Conservation (phyloP, 2,797 vertebrate species). For the Crocodylus rhombifer region DNA sequence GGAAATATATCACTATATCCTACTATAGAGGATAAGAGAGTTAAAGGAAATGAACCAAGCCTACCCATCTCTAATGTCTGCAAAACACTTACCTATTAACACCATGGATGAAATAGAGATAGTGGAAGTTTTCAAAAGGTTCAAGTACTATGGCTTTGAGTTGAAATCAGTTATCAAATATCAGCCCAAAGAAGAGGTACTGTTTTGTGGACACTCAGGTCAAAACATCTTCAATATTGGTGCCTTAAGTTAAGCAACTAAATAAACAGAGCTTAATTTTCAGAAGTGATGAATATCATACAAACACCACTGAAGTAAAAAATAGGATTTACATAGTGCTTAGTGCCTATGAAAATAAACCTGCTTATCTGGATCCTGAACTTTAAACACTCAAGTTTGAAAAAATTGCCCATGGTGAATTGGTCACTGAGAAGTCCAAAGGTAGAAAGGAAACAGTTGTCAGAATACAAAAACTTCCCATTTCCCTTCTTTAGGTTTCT, state of each 20-base stretch:
- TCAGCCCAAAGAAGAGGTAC: not conserved
- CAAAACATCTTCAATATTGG: constrained; percentile 5
- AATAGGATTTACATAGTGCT: not conserved
- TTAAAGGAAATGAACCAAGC: not conserved
- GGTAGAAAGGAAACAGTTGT: not conserved
- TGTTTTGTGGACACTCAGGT: not conserved
- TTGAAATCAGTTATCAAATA: not conserved
- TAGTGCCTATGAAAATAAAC: not conserved
- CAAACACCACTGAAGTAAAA: not conserved
- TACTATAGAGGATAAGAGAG: not conserved
- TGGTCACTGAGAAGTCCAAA: not conserved
- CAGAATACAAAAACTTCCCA: not conserved
- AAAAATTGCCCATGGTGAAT: not conserved
- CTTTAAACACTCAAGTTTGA: not conserved
- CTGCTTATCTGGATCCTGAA: not conserved
- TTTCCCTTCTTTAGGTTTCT: not conserved
- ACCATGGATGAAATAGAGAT: not conserved
- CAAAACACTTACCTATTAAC: not conserved
- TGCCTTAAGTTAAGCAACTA: not conserved
- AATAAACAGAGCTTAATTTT: not conserved
- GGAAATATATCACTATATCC: not conserved
- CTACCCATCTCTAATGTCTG: not conserved
- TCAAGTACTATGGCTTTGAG: not conserved
- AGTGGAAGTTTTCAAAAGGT: not conserved
- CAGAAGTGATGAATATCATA: not conserved